Percentiles rank a stretch among this genome's conserved stretches.
These are phyloP conservation scores for Bagarius yarrelli DNA, from an alignment of 2,113 vertebrate genomes.

Conservation along the genomic window DNA sequence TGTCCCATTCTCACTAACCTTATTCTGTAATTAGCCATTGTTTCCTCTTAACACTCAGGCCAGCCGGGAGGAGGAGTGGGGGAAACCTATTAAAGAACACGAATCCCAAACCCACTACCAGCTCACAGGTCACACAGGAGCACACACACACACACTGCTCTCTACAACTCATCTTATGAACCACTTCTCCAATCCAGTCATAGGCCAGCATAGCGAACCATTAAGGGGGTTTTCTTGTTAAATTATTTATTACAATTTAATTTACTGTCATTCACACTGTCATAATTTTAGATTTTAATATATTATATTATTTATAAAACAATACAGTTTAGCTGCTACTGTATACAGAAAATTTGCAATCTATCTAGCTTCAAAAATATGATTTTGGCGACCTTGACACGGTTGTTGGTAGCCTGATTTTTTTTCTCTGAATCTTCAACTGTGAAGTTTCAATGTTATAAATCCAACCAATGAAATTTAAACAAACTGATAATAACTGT, in stretches of 20 bases:
- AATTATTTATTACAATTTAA: conserved; percentile 16
- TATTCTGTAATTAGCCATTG: conserved; percentile 66
- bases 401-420: background rate
- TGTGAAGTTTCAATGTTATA: background rate
- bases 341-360: background rate
- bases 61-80: conserved; percentile 48
- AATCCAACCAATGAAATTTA: background rate
- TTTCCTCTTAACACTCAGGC: conserved; percentile 60
- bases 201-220: conserved; percentile 5
- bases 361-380: background rate
- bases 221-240: conserved; percentile 14
- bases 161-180: background rate
- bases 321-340: background rate
- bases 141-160: conserved; percentile 15
- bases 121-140: conserved; percentile 42
- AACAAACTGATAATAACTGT: background rate
- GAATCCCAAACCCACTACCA: conserved; percentile 45
- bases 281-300: too few species aligned
- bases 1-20: conserved; percentile 61
- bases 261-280: background rate
- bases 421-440: background rate
- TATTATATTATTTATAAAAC: background rate
- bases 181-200: conserved; percentile 6
- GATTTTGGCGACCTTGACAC: background rate
- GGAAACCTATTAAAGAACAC: conserved; percentile 54